Evolutionary conservation across 2,113 vertebrate species (phyloP).

Genomic region (Siphamia tubifer): DNA sequence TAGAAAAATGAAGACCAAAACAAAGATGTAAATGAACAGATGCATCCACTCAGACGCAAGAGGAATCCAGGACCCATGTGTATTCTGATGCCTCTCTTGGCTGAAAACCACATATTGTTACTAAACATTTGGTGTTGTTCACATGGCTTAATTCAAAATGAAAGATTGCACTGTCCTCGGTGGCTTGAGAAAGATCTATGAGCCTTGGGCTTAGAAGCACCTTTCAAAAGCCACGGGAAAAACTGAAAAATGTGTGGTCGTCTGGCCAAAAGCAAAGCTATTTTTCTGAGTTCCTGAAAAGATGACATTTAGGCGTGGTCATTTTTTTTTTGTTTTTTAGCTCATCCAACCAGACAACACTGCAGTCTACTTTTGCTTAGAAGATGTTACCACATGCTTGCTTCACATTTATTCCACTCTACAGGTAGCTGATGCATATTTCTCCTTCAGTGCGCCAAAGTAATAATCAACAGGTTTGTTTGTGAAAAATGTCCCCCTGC

Average conservation of each 20-base stretch:
- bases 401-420: constrained; percentile 13
- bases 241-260: constrained; percentile 9
- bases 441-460: constrained; percentile 4
- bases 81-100: constrained; percentile 28
- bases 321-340: not conserved
- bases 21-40: constrained; percentile 39
- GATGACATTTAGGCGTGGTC: constrained; percentile 29
- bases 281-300: constrained; percentile 35
- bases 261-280: constrained; percentile 41
- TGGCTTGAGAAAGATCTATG: constrained; percentile 42
- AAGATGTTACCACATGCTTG: not conserved
- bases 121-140: constrained; percentile 25
- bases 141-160: constrained; percentile 57
- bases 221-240: constrained; percentile 39
- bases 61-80: constrained; percentile 33
- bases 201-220: constrained; percentile 38
- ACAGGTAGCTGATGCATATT: constrained; percentile 1
- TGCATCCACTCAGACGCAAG: constrained; percentile 6
- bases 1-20: not conserved
- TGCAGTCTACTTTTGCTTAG: not conserved
- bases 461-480: constrained; percentile 10
- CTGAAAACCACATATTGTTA: constrained; percentile 21
- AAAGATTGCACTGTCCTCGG: constrained; percentile 38
- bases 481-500: not conserved
- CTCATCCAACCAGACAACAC: not conserved